phyloP scores from a whole-genome alignment of 1,140 invertebrate species.

The Sinella curviseta region DNA sequence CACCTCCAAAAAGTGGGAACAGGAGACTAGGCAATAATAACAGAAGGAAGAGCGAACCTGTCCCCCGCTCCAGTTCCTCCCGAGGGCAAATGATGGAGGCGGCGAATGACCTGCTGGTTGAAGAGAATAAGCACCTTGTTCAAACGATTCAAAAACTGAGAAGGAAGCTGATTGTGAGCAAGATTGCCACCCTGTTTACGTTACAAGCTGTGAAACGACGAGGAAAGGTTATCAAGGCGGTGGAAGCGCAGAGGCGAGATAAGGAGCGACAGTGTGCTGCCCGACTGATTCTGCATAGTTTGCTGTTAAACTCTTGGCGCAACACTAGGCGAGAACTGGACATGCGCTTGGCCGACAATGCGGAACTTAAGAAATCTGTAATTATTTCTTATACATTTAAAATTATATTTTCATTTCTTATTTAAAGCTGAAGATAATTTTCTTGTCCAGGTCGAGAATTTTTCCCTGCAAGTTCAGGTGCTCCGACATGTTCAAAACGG shows the following conservation, averaged over 20 bases:
- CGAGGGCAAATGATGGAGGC: conserved; percentile 10
- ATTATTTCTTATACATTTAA: conserved; percentile 3
- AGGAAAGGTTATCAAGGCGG: not conserved
- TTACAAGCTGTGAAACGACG: not conserved
- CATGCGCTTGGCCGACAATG: conserved; percentile 27
- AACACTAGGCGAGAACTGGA: conserved; percentile 18
- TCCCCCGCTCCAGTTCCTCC: not conserved
- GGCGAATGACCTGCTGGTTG: conserved; percentile 3
- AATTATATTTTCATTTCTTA: not conserved
- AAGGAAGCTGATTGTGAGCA: not conserved
- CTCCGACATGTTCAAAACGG: conserved; percentile 40
- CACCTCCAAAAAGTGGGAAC: not conserved
- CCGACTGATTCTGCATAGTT: conserved; percentile 39
- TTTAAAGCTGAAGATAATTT: not conserved
- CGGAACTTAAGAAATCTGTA: conserved; percentile 32
- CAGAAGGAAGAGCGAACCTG: not conserved
- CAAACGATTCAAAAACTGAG: not conserved
- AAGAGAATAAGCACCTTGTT: conserved; percentile 13
- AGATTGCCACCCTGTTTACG: not conserved
- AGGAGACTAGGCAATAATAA: not conserved
- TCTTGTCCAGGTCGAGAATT: conserved; percentile 34
- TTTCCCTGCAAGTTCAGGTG: conserved; percentile 37
- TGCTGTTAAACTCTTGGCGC: conserved; percentile 35
- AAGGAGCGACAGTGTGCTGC: conserved; percentile 33
- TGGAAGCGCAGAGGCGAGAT: not conserved